These are phyloP conservation scores for Chaetogeoica ovagalla DNA, from an alignment of 2,888 invertebrate genomes.

Conservation along the genomic window DNA sequence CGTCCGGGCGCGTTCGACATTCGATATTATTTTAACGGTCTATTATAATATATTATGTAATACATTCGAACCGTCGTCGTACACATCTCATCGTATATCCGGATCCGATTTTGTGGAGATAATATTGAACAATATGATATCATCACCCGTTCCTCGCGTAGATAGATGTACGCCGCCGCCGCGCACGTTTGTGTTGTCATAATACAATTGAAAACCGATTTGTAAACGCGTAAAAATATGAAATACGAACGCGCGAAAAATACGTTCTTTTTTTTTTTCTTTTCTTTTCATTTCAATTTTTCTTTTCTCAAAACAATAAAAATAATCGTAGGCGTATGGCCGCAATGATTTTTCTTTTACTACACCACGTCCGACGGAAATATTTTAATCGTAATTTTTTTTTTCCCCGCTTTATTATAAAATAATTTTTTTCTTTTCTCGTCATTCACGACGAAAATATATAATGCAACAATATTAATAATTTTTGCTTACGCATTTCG, in stretches of 20 bases:
- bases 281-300: too few species aligned
- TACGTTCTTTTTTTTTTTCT: too few species aligned
- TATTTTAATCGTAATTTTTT: background rate
- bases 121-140: slow-evolving; percentile 2
- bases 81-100: background rate
- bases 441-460: background rate
- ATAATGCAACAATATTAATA: background rate
- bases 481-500: slow-evolving; percentile 29
- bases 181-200: background rate
- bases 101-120: slow-evolving; percentile 18
- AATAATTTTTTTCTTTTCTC: background rate
- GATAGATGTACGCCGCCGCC: background rate
- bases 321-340: too few species aligned
- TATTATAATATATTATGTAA: background rate
- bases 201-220: background rate
- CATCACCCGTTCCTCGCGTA: too few species aligned
- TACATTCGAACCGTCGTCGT: background rate
- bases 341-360: background rate
- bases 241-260: background rate
- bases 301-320: too few species aligned
- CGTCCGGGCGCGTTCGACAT: slow-evolving; percentile 3
- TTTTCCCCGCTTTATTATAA: background rate
- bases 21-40: slow-evolving; percentile 10
- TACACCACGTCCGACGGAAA: background rate
- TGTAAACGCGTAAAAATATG: background rate